Base-by-base conservation (phyloP, 2,113 vertebrate genomes). In the Aegithalos caudatus region DNA sequence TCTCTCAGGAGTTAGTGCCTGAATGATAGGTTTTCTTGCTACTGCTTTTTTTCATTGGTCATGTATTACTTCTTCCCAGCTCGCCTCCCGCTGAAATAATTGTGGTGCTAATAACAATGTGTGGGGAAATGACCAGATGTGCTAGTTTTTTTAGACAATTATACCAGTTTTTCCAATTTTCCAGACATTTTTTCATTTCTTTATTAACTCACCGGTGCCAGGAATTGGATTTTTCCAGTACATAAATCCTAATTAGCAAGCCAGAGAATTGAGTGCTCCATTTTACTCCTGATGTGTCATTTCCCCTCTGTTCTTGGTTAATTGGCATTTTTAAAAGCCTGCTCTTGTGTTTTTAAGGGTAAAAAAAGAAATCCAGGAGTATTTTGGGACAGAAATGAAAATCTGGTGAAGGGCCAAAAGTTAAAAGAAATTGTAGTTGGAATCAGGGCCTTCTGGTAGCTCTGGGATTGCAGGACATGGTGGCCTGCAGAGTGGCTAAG, bases 31-130 rank as follows among this genome's bases (percentile, higher is more conserved):
- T 95, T 96, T 80, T 88, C 81, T 70, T 90, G 87, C 92, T 95
- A 94, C 85, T 95, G 88, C 67, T 93, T 96, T 95, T 82, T 71
- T 96, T 88, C 86, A 51, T 78, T 83, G 76, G 64, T 90, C 54
- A 33, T 87, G 57, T 85, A 82, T 88, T 95, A 74, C 58, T 95
- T 91, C 79, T 96, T 95, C 79, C 90, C 85, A 81, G 64, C 81
- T 95, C 86, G 65, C 65, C 95, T 96, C 95, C 94, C 96, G 88
- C 86, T 97, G 95, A 92, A 97, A 95, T 95, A 95, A 96, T 94
- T 93, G 90, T 88, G 80, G 69, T 90, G 85, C 81, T 97, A 96
- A 95, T 93, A 92, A 95, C 89, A 94, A 91, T 96, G 91, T 88
- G 81, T 90, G 81, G 82, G 76, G 76, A 92, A 94, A 93, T 86